These are phyloP conservation scores for Tarsius wallacei DNA, from an alignment of 2,797 vertebrate species.

Conservation along the genomic window DNA sequence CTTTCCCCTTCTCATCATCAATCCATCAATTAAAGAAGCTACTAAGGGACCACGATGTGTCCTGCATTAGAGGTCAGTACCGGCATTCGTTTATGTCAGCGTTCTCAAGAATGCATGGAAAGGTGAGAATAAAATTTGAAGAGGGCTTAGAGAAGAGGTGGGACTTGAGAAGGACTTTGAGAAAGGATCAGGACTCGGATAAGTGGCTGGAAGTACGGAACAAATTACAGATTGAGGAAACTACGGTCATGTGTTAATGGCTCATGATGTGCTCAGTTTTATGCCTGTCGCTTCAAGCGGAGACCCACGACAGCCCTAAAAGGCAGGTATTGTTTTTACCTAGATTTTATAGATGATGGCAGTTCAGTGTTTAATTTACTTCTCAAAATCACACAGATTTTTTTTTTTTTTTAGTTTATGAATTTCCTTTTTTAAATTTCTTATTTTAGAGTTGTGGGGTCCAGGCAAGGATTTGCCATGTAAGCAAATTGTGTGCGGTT, in stretches of 20 bases:
- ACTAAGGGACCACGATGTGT: neutral
- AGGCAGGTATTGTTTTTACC: neutral
- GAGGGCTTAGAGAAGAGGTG: neutral
- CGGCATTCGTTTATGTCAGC: neutral
- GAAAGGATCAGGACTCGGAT: neutral
- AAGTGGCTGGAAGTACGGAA: neutral
- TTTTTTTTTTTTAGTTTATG: too few species aligned
- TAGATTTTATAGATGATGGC: neutral
- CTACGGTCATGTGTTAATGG: neutral
- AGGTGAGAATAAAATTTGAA: neutral
- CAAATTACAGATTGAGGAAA: neutral
- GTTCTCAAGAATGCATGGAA: conserved; percentile 21
- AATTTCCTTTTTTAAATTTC: too few species aligned
- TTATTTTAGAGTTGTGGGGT: too few species aligned
- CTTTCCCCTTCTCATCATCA: neutral
- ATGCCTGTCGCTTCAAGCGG: neutral
- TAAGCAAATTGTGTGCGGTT: too few species aligned
- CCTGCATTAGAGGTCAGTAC: neutral
- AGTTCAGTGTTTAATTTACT: conserved; percentile 36
- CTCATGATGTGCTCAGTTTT: neutral
- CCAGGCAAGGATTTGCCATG: too few species aligned
- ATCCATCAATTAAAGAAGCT: neutral
- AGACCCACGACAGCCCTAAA: neutral
- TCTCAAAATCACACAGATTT: neutral
- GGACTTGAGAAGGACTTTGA: neutral